These are phyloP conservation scores for Eupithecia inturbata DNA, from an alignment of 2,888 invertebrate species.

Conservation along the genomic window DNA sequence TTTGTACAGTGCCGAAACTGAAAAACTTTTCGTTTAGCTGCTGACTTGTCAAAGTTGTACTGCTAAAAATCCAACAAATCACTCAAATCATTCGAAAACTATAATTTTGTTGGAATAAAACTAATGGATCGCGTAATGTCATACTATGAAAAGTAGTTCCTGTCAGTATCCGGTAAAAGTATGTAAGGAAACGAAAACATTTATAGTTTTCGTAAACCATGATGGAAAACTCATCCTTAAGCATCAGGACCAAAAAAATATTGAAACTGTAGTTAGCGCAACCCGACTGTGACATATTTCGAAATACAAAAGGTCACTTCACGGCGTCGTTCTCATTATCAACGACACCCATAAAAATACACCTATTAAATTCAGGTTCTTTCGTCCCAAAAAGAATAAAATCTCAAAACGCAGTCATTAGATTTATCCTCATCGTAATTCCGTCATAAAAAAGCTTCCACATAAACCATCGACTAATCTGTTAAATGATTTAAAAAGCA, in stretches of 20 bases:
- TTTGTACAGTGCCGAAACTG: background rate
- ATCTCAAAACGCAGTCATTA: slow-evolving; percentile 10
- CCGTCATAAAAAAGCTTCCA: slow-evolving; percentile 8
- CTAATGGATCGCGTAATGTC: background rate
- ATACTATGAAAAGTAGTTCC: background rate
- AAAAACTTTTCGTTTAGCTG: background rate
- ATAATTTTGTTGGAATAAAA: background rate
- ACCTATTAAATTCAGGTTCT: background rate
- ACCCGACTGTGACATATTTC: background rate
- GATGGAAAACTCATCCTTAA: background rate
- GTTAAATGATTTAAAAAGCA: slow-evolving; percentile 3
- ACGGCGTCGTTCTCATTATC: background rate
- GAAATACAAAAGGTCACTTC: background rate
- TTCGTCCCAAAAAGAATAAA: background rate
- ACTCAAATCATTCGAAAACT: background rate
- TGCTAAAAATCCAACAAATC: background rate
- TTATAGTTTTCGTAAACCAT: too few species aligned
- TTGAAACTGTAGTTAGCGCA: background rate
- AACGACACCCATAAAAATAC: background rate
- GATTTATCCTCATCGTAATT: background rate
- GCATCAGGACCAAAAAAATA: background rate
- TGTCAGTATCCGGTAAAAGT: background rate
- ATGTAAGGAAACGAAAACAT: background rate
- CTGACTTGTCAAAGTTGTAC: background rate
- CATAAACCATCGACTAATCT: slow-evolving; percentile 12